Percentiles rank a stretch among this genome's conserved stretches.
phyloP scores from a whole-genome alignment of 2,797 vertebrate genomes.

The Rhabdomys pumilio region DNA sequence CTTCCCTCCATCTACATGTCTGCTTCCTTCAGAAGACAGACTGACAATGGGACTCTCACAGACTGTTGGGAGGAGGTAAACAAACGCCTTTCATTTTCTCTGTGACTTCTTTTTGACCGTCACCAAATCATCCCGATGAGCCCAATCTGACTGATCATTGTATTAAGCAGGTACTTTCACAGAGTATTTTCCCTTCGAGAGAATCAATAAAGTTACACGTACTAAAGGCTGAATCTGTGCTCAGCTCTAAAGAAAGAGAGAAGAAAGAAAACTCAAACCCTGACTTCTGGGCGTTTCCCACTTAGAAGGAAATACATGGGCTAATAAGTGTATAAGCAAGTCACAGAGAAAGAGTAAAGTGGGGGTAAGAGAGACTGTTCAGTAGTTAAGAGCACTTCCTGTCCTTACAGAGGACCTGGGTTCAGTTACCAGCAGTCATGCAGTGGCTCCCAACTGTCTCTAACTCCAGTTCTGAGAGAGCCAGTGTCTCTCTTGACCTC shows the following conservation, averaged over 20 bases:
- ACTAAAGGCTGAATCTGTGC: neutral
- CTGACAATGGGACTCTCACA: conserved; percentile 19
- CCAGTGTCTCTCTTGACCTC: neutral
- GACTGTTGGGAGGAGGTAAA: neutral
- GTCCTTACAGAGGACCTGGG: neutral
- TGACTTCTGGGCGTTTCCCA: neutral
- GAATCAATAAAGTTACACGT: neutral
- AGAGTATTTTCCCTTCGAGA: neutral
- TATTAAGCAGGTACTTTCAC: neutral
- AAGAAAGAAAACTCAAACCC: conserved; percentile 12
- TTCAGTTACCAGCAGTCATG: neutral
- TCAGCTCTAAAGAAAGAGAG: neutral
- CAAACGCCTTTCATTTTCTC: neutral
- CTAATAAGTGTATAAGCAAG: neutral
- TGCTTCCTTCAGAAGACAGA: conserved; percentile 29
- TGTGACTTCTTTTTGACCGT: neutral
- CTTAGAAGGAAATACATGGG: neutral
- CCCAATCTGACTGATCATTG: neutral
- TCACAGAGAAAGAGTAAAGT: neutral
- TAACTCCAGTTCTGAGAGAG: neutral
- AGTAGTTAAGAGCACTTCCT: neutral
- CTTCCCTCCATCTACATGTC: neutral
- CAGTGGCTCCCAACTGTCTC: neutral
- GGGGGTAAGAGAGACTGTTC: neutral
- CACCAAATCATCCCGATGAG: neutral